Conservation (phyloP, 1,140 invertebrate genomes). For the Plectrocnemia conspersa region DNA sequence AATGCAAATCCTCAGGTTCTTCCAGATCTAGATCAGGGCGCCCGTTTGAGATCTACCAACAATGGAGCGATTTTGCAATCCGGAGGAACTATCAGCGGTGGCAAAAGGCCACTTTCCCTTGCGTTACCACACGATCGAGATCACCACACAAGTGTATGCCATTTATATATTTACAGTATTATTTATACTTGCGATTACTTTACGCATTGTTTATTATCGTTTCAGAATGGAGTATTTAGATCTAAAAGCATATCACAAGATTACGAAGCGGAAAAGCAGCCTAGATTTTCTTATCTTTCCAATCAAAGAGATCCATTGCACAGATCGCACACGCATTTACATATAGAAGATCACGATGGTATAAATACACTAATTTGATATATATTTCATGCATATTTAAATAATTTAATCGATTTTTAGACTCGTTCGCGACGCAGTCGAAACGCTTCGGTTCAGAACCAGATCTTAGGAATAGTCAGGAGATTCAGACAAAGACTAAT, state of each 20-base stretch:
- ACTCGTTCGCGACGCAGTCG: constrained; percentile 31
- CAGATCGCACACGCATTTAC: constrained; percentile 47
- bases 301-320: constrained; percentile 46
- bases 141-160: not conserved
- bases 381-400: not conserved
- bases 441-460: constrained; percentile 69
- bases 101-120: constrained; percentile 46
- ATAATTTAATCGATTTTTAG: constrained; percentile 33
- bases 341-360: constrained; percentile 34
- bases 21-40: constrained; percentile 57
- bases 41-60: constrained; percentile 64
- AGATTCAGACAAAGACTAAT: constrained; percentile 36
- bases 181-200: not conserved
- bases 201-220: constrained; percentile 9
- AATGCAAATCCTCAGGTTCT: constrained; percentile 56
- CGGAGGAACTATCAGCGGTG: constrained; percentile 71
- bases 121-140: constrained; percentile 34
- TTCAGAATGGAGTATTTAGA: constrained; percentile 32
- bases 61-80: constrained; percentile 75
- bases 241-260: constrained; percentile 33
- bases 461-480: constrained; percentile 54
- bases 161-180: too few species aligned
- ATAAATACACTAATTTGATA: not conserved
- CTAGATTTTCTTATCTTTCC: constrained; percentile 31
- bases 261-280: constrained; percentile 26